Conservation (phyloP, 2,113 vertebrate species). For the Progne subis region DNA sequence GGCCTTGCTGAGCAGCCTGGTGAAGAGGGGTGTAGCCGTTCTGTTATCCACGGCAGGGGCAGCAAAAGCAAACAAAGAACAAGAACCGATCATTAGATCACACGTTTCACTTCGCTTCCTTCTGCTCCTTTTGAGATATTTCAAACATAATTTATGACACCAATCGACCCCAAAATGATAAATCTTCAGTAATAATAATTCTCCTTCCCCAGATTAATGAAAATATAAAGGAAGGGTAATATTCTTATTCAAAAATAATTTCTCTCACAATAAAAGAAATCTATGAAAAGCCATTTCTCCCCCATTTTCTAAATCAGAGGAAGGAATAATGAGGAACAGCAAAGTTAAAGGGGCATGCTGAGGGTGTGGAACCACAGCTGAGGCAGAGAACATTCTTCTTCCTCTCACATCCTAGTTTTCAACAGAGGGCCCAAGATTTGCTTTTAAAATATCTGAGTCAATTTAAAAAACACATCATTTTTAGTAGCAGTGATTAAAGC, state of each 20-base stretch:
- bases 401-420: neutral
- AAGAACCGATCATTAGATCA: constrained; percentile 5
- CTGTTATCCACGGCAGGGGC: constrained; percentile 43
- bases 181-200: neutral
- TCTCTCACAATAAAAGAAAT: neutral
- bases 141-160: neutral
- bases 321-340: neutral
- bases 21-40: constrained; percentile 96
- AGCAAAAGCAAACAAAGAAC: neutral
- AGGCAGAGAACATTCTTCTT: neutral
- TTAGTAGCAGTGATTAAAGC: neutral
- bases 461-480: neutral
- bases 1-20: constrained; percentile 96
- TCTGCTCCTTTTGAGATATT: neutral
- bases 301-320: neutral
- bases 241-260: neutral
- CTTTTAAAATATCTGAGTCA: neutral
- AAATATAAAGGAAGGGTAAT: neutral
- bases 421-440: neutral
- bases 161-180: neutral
- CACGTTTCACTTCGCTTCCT: neutral
- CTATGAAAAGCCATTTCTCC: neutral
- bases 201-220: neutral
- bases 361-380: neutral
- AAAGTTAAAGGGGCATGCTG: neutral